phyloP scores from a whole-genome alignment of 2,797 vertebrate species.

The Anguilla pacifica region DNA sequence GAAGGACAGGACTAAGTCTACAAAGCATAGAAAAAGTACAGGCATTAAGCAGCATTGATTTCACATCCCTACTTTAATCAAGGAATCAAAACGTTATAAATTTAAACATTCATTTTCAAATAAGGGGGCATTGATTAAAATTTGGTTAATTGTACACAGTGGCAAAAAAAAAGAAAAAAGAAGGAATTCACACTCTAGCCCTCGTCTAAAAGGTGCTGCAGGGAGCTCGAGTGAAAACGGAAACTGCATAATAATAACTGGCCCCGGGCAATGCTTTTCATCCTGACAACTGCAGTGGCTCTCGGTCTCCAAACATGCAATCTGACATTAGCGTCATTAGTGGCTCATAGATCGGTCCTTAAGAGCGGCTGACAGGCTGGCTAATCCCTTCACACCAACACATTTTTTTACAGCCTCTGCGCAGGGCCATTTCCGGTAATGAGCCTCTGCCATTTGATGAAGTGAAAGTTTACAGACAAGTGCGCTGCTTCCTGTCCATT shows the following conservation, averaged over 20 bases:
- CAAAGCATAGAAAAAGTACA: not conserved
- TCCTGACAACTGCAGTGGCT: constrained; percentile 28
- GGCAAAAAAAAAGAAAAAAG: not conserved
- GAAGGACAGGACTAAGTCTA: not conserved
- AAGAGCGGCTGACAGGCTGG: constrained; percentile 53
- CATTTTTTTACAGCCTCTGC: constrained; percentile 46
- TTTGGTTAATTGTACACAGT: not conserved
- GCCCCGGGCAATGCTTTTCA: constrained; percentile 39
- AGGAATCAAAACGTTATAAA: not conserved
- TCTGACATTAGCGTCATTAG: constrained; percentile 51
- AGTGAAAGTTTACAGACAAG: constrained; percentile 58
- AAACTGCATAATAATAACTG: constrained; percentile 44
- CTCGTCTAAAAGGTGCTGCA: constrained; percentile 23
- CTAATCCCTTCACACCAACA: constrained; percentile 55
- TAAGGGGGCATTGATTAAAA: not conserved
- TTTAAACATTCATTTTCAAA: not conserved
- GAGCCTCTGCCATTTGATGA: constrained; percentile 53
- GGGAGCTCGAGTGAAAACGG: constrained; percentile 24
- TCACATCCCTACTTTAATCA: not conserved
- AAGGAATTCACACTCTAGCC: not conserved
- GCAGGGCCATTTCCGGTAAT: constrained; percentile 45
- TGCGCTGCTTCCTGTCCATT: constrained; percentile 30
- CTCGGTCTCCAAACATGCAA: constrained; percentile 39
- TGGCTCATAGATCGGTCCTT: constrained; percentile 54
- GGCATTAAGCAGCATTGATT: not conserved